Evolutionary conservation across 1,140 invertebrate species (phyloP).

Genomic region (Drosophila sucinea): DNA sequence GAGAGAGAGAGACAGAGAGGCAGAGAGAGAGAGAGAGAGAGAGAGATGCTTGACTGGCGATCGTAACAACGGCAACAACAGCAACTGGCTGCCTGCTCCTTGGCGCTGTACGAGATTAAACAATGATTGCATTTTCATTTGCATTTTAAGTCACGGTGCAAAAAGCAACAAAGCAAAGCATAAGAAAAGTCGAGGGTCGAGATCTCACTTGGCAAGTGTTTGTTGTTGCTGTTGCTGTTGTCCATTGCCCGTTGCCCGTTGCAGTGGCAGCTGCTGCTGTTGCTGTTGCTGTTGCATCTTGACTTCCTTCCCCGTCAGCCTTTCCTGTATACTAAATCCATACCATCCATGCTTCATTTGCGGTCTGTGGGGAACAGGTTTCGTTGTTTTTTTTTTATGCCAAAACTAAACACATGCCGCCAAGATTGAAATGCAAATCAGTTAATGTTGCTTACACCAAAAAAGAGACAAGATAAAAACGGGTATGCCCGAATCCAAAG

Average conservation of each 20-base stretch:
- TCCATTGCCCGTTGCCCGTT: slow-evolving; percentile 21
- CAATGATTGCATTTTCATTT: slow-evolving; percentile 82
- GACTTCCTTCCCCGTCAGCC: slow-evolving; percentile 42
- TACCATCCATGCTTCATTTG: slow-evolving; percentile 2
- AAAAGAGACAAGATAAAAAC: not conserved
- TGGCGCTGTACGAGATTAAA: slow-evolving; percentile 76
- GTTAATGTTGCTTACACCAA: slow-evolving; percentile 57
- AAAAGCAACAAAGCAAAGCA: slow-evolving; percentile 51
- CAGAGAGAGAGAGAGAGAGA: not conserved
- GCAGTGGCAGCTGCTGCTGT: slow-evolving; percentile 61
- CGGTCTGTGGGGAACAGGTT: slow-evolving; percentile 54
- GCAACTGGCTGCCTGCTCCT: slow-evolving; percentile 45
- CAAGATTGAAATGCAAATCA: slow-evolving; percentile 81
- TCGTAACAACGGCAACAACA: slow-evolving; percentile 46
- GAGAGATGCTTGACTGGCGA: slow-evolving; percentile 20
- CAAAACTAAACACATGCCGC: slow-evolving; percentile 78
- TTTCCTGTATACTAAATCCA: not conserved
- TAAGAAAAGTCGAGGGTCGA: slow-evolving; percentile 56
- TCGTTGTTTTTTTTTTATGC: slow-evolving; percentile 47
- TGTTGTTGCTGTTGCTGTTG: slow-evolving; percentile 31
- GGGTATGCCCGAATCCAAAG: not conserved
- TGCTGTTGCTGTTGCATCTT: slow-evolving; percentile 53
- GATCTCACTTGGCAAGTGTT: slow-evolving; percentile 56
- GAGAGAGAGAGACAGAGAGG: not conserved
- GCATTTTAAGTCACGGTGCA: slow-evolving; percentile 80